A percentile compares a stretch with the other conserved stretches of the same genome.
Conservation (phyloP, 2,797 vertebrate species). For the Orestias chungarensis region DNA sequence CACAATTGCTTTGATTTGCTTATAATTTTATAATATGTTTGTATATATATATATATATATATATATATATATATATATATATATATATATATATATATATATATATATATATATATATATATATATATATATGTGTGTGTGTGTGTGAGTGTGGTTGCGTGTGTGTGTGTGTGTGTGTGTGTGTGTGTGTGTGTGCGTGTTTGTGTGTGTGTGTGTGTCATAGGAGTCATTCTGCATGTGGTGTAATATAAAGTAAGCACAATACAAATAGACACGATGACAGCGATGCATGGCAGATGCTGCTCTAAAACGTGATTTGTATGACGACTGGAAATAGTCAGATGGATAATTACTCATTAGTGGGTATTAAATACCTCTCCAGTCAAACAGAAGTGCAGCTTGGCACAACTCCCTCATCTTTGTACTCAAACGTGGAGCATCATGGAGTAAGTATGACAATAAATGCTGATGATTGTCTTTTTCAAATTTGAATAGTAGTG, state of each 20-base stretch:
- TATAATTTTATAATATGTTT: too few species aligned
- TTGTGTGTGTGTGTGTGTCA: background rate
- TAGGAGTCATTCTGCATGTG: background rate
- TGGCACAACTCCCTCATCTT: background rate
- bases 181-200: background rate
- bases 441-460: background rate
- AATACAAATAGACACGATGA: background rate
- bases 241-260: background rate
- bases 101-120: too few species aligned
- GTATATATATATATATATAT: too few species aligned
- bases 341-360: background rate
- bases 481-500: constrained; percentile 17
- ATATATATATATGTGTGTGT: background rate
- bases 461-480: background rate
- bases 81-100: background rate
- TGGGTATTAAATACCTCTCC: constrained; percentile 31
- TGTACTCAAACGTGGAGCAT: background rate
- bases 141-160: background rate
- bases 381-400: constrained; percentile 23
- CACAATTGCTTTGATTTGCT: too few species aligned
- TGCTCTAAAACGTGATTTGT: background rate
- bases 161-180: background rate
- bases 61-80: too few species aligned
- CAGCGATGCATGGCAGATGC: background rate
- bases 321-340: background rate